These are phyloP conservation scores for Progne subis DNA, from an alignment of 2,113 vertebrate genomes.

Conservation along the genomic window DNA sequence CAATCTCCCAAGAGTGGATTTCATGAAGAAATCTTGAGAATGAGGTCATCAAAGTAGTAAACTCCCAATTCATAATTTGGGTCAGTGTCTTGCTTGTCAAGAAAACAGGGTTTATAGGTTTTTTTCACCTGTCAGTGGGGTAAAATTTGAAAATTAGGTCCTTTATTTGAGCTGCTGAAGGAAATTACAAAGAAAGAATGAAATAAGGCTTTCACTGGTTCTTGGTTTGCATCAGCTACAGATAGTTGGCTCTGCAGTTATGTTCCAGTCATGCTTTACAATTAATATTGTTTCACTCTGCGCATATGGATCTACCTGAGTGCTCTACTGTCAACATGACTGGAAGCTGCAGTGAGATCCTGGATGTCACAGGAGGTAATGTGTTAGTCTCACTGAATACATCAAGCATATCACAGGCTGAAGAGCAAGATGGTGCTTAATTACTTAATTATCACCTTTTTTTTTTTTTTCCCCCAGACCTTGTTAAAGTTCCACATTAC, in stretches of 20 bases:
- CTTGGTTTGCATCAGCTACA: neutral
- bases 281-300: neutral
- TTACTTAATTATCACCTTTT: slow-evolving; percentile 55
- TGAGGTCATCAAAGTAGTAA: neutral
- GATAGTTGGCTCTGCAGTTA: neutral
- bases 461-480: neutral
- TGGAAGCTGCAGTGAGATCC: neutral
- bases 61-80: neutral
- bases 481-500: neutral
- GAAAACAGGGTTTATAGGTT: neutral
- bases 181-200: neutral
- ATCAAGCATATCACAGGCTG: neutral
- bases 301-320: neutral
- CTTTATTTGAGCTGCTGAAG: neutral
- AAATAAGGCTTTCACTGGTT: neutral
- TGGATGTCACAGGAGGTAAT: neutral
- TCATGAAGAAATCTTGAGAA: neutral
- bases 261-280: neutral
- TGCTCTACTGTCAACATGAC: neutral
- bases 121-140: neutral
- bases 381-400: neutral
- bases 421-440: slow-evolving; percentile 12
- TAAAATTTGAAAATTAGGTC: neutral
- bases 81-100: neutral
- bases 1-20: neutral